Evolutionary conservation across 2,113 vertebrate genomes (phyloP).

Genomic region (Cyanoliseus patagonus): DNA sequence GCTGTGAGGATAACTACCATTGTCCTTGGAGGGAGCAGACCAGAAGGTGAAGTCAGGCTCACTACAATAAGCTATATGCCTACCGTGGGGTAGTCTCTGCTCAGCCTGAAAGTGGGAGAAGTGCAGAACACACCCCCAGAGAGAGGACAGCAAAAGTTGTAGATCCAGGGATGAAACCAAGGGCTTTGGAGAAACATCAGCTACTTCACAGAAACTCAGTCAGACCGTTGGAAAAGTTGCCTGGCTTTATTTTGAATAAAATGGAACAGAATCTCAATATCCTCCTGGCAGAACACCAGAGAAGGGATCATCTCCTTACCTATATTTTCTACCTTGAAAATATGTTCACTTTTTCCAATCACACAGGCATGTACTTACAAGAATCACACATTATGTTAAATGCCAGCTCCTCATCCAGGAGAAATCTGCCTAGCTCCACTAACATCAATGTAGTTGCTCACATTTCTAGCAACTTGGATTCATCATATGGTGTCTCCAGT

Average conservation of each 20-base stretch:
- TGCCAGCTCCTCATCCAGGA: not conserved
- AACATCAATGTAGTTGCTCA: not conserved
- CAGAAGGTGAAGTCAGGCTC: not conserved
- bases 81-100: rapidly evolving
- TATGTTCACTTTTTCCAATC: not conserved
- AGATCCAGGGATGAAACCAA: not conserved
- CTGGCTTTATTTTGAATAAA: not conserved
- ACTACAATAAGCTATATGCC: not conserved
- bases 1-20: not conserved
- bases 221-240: not conserved
- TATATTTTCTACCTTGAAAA: not conserved
- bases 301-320: not conserved
- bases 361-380: not conserved
- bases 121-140: not conserved
- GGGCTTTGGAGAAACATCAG: not conserved
- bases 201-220: not conserved
- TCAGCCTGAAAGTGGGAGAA: not conserved
- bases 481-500: not conserved
- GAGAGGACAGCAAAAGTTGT: not conserved
- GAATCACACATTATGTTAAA: not conserved
- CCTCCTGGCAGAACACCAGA: not conserved
- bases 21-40: not conserved
- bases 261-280: not conserved
- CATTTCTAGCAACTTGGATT: not conserved
- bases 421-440: not conserved